Evolutionary conservation across 2,113 vertebrate species (phyloP).

Genomic region (Boleophthalmus pectinirostris): DNA sequence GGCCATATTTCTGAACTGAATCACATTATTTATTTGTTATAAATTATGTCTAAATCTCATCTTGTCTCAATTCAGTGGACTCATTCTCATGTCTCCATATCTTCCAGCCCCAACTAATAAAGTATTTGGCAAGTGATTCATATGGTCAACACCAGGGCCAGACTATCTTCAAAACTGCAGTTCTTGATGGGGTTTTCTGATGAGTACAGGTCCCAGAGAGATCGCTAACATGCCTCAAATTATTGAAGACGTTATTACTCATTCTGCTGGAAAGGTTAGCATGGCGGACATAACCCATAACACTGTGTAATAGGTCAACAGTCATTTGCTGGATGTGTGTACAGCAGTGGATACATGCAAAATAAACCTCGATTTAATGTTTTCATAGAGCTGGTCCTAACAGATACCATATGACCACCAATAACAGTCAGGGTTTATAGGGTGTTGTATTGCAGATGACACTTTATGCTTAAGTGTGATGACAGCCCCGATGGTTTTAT

Average conservation of each 20-base stretch:
- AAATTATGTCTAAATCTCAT: too few species aligned
- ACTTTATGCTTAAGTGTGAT: neutral
- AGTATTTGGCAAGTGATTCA: neutral
- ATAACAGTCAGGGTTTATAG: neutral
- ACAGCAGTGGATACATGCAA: neutral
- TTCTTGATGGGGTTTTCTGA: neutral
- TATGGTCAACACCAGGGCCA: neutral
- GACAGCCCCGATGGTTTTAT: neutral
- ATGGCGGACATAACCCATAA: neutral
- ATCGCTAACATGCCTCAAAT: neutral
- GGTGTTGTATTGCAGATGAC: neutral
- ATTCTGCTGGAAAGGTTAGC: slow-evolving; percentile 1
- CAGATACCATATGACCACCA: neutral
- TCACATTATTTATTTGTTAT: too few species aligned
- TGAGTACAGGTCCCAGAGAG: neutral
- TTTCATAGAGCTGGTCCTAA: neutral
- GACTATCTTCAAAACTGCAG: neutral
- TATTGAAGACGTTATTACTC: neutral
- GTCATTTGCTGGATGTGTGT: neutral
- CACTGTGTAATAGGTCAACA: neutral
- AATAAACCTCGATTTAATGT: neutral
- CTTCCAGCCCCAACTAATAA: neutral
- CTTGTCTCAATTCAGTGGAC: too few species aligned
- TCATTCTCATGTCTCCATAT: too few species aligned
- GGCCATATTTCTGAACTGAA: too few species aligned